Evolutionary conservation across 2,113 vertebrate genomes (phyloP).

Genomic region (Todiramphus chloris): DNA sequence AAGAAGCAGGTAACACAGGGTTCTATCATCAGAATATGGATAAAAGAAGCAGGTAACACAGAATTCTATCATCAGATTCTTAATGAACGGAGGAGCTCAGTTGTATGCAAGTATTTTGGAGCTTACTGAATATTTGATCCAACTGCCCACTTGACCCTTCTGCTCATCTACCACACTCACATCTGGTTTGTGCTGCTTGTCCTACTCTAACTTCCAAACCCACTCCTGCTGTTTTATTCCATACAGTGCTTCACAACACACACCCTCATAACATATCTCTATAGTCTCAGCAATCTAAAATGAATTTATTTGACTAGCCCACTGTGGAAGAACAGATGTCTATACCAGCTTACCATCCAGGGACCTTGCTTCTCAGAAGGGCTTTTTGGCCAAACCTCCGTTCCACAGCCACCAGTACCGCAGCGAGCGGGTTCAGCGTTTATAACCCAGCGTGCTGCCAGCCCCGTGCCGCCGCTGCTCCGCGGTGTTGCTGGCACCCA

Average conservation of each 20-base stretch:
- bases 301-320: neutral
- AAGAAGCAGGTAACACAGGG: neutral
- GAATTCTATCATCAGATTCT: neutral
- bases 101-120: neutral
- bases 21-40: neutral
- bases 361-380: neutral
- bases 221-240: neutral
- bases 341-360: neutral
- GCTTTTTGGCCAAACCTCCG: neutral
- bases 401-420: accelerated
- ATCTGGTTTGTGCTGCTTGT: neutral
- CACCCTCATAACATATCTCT: accelerated
- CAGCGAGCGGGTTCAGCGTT: neutral
- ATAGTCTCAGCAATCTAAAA: neutral
- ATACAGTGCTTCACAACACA: neutral
- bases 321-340: neutral
- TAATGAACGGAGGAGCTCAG: neutral
- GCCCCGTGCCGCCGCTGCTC: neutral
- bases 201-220: neutral
- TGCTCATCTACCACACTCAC: neutral
- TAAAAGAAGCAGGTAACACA: neutral
- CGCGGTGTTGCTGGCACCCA: neutral
- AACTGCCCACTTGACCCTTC: neutral
- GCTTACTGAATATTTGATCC: neutral
- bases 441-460: neutral